phyloP scores from a whole-genome alignment of 2,113 vertebrate genomes.

The Chaetops frenatus region DNA sequence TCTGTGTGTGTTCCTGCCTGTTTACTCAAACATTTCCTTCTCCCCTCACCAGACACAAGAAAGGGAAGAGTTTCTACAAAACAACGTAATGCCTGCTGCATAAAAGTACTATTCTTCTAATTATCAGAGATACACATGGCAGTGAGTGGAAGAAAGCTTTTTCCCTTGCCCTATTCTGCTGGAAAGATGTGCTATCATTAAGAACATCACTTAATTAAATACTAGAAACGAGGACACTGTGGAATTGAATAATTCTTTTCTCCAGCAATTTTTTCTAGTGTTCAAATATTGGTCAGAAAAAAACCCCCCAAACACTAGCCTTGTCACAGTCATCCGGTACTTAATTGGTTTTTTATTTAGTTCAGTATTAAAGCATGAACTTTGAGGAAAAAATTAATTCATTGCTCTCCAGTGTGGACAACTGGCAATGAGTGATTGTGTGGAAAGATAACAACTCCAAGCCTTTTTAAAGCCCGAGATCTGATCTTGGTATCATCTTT shows the following conservation, averaged over 20 bases:
- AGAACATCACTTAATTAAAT: conserved; percentile 66
- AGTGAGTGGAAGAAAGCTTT: background rate
- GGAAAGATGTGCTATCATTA: conserved; percentile 46
- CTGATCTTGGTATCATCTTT: background rate
- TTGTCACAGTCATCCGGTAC: conserved; percentile 22
- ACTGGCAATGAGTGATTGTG: background rate
- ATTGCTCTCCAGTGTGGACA: background rate
- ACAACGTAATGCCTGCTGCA: background rate
- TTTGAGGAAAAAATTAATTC: conserved; percentile 31
- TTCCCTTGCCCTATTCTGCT: background rate
- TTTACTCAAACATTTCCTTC: background rate
- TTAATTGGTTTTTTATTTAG: conserved; percentile 41
- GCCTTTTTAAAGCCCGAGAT: background rate
- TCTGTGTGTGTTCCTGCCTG: background rate
- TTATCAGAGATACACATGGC: conserved; percentile 35
- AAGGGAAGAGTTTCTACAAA: background rate
- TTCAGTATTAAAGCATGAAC: conserved; percentile 24
- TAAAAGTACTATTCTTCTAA: conserved; percentile 27
- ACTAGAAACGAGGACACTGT: conserved; percentile 12
- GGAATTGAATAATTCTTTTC: conserved; percentile 53
- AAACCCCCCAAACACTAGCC: background rate
- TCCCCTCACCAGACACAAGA: background rate
- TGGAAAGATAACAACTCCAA: background rate
- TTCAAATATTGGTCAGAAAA: conserved; percentile 33
- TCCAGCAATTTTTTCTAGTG: conserved; percentile 23